Conservation (phyloP, 2,888 invertebrate genomes). For the Bombylius discolor region DNA sequence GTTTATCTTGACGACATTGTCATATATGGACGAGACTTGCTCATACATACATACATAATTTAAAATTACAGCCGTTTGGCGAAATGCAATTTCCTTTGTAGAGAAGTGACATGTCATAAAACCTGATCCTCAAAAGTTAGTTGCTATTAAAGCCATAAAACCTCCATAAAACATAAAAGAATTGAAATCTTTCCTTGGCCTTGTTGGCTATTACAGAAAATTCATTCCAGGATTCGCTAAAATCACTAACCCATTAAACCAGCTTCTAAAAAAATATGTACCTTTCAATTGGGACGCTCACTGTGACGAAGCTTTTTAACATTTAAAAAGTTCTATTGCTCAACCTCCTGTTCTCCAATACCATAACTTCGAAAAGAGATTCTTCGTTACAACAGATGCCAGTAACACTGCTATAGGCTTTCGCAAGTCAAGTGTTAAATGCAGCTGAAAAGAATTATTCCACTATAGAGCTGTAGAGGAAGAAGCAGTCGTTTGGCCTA, state of each 20-base stretch:
- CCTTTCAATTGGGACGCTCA: not conserved
- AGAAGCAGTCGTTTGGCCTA: constrained; percentile 16
- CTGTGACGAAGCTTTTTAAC: constrained; percentile 3
- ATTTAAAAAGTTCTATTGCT: constrained; percentile 1
- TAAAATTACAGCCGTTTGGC: too few relatives aligned
- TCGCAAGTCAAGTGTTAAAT: constrained; percentile 17
- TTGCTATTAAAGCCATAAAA: too few relatives aligned
- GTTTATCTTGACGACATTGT: too few relatives aligned
- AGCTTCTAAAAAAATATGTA: not conserved
- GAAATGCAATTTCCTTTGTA: too few relatives aligned
- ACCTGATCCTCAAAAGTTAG: too few relatives aligned
- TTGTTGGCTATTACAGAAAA: not conserved
- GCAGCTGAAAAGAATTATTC: constrained; percentile 17
- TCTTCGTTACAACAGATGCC: constrained; percentile 22
- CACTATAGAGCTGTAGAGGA: constrained; percentile 18
- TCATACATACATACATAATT: too few relatives aligned
- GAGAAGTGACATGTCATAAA: too few relatives aligned
- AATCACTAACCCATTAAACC: not conserved
- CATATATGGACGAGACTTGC: too few relatives aligned
- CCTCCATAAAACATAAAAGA: too few relatives aligned
- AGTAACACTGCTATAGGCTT: constrained; percentile 19
- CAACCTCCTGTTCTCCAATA: constrained; percentile 6
- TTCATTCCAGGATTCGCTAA: not conserved
- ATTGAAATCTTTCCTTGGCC: not conserved
- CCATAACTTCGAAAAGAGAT: constrained; percentile 19